Percentiles rank a stretch among this genome's conserved stretches.
Evolutionary conservation across 2,888 invertebrate species (phyloP).

Genomic region (Ecdyonurus torrentis): DNA sequence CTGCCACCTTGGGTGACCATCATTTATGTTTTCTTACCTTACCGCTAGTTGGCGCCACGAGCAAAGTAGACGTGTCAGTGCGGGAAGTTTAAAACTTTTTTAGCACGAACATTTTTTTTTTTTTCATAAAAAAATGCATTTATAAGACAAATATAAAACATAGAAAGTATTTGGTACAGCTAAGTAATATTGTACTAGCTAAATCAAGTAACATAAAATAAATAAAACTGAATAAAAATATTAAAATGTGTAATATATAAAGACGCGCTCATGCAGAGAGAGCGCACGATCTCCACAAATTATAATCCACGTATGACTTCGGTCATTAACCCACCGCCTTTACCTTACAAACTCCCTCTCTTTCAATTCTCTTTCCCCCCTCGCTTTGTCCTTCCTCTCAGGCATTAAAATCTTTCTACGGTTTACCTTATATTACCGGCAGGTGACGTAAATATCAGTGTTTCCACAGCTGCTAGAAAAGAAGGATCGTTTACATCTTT

Average conservation of each 20-base stretch:
- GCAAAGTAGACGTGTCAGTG: background rate
- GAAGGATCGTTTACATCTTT: background rate
- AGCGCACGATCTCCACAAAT: background rate
- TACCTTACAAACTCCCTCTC: too few species aligned
- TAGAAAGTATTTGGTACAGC: too few species aligned
- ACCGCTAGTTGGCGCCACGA: background rate
- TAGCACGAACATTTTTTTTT: too few species aligned
- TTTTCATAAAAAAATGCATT: too few species aligned
- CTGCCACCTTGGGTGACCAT: constrained; percentile 1
- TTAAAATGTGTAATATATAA: too few species aligned
- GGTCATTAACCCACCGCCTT: background rate
- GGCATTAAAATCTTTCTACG: background rate
- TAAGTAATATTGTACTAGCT: too few species aligned
- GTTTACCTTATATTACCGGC: background rate
- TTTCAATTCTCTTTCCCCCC: background rate
- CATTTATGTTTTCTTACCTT: background rate
- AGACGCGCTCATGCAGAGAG: too few species aligned
- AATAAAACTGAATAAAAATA: too few species aligned
- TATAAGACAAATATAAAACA: too few species aligned
- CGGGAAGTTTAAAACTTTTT: background rate
- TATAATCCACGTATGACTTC: background rate
- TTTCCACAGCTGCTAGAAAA: background rate
- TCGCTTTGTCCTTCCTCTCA: background rate
- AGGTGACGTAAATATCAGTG: background rate
- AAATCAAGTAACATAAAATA: too few species aligned